Percentiles rank a stretch among this genome's conserved stretches.
Evolutionary conservation across 2,797 vertebrate species (phyloP).

Genomic region (Mallotus villosus): DNA sequence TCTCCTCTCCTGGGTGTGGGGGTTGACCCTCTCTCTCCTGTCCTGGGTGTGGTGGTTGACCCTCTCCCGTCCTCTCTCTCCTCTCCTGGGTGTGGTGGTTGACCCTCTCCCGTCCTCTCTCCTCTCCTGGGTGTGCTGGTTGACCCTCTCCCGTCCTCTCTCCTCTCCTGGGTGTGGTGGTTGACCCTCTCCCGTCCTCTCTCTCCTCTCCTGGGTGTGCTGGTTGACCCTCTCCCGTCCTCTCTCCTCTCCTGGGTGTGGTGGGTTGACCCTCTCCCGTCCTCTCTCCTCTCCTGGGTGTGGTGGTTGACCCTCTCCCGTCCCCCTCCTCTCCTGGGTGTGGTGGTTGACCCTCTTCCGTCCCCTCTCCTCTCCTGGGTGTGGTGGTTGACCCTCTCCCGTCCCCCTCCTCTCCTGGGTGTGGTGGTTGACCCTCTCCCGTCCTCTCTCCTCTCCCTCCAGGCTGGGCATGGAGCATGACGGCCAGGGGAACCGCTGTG

Average conservation of each 20-base stretch:
- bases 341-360: no score
- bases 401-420: background rate
- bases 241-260: background rate
- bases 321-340: background rate
- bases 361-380: background rate
- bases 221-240: background rate
- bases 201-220: background rate
- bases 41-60: background rate
- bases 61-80: background rate
- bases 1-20: no score
- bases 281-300: background rate
- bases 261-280: no score
- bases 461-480: conserved; percentile 99
- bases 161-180: background rate
- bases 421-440: no score
- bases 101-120: background rate
- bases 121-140: background rate
- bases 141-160: background rate
- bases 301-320: no score
- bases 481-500: conserved; percentile 95
- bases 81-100: background rate
- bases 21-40: background rate
- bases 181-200: background rate
- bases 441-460: conserved; percentile 32
- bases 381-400: no score